Evolutionary conservation across 2,113 vertebrate genomes (phyloP).

Genomic region (Salvelinus namaycush): DNA sequence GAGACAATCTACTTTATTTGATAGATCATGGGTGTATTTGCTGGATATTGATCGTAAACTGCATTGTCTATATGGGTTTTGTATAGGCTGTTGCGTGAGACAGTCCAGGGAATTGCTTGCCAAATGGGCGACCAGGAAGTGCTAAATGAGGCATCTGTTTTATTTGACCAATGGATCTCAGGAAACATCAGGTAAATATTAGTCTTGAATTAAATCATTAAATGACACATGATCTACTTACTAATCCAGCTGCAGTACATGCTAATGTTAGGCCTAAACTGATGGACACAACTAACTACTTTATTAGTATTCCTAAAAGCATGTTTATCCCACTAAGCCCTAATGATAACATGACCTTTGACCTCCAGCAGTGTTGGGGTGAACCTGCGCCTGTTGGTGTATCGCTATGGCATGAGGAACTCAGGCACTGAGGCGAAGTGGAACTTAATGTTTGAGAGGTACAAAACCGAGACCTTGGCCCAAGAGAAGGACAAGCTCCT

Average conservation of each 20-base stretch:
- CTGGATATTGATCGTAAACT: no score
- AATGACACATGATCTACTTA: neutral
- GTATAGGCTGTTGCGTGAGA: slow-evolving; percentile 84
- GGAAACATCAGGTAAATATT: slow-evolving; percentile 53
- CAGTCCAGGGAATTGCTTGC: slow-evolving; percentile 83
- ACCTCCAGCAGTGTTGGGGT: slow-evolving; percentile 72
- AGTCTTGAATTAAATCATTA: neutral
- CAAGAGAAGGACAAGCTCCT: slow-evolving; percentile 97
- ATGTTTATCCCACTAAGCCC: neutral
- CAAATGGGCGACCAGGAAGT: slow-evolving; percentile 74
- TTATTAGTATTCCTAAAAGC: neutral
- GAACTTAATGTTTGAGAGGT: slow-evolving; percentile 82
- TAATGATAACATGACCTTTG: neutral
- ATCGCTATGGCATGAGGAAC: slow-evolving; percentile 92
- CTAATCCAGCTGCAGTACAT: neutral
- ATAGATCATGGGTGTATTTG: no score
- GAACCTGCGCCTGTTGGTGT: slow-evolving; percentile 89
- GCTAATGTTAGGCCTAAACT: neutral
- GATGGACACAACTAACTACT: neutral
- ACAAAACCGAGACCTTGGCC: slow-evolving; percentile 79
- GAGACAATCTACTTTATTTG: neutral
- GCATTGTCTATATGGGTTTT: neutral
- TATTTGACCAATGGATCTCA: slow-evolving; percentile 80
- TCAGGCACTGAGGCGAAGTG: slow-evolving; percentile 75
- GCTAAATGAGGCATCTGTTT: slow-evolving; percentile 68